Evolutionary conservation across 2,797 vertebrate genomes (phyloP).

Genomic region (Psittacula echo): DNA sequence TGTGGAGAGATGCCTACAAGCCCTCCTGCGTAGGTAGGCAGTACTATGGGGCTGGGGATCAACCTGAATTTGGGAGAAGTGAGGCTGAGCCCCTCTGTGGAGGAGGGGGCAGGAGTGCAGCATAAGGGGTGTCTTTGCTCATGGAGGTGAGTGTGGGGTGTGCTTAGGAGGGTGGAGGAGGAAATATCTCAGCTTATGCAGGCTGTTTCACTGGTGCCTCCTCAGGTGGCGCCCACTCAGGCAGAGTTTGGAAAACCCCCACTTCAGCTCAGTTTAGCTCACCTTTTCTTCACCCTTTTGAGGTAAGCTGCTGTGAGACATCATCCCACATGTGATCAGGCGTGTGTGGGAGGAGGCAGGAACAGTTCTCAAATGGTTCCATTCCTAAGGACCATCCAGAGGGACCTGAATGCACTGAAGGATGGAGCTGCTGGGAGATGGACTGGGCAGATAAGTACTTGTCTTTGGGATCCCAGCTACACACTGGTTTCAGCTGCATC

Average conservation of each 20-base stretch:
- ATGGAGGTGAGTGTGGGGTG: fast-evolving
- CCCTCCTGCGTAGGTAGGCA: background rate
- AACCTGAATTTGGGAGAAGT: background rate
- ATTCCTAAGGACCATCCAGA: background rate
- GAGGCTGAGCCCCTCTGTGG: background rate
- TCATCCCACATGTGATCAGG: background rate
- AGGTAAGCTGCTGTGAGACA: background rate
- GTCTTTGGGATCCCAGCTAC: background rate
- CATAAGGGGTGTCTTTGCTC: background rate
- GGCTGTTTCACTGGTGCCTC: background rate
- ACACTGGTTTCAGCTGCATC: conserved; percentile 48
- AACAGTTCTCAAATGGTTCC: background rate
- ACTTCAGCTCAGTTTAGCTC: background rate
- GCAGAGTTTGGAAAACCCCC: background rate
- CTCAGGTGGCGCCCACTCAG: background rate
- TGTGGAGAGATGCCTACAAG: background rate
- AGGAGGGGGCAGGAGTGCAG: background rate
- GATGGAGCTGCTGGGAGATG: background rate
- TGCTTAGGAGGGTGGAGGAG: background rate
- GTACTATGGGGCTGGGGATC: background rate
- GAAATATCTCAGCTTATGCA: background rate
- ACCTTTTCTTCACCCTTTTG: background rate
- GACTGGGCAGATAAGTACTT: conserved; percentile 4
- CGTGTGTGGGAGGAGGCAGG: background rate
- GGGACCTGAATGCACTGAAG: background rate